A percentile compares a stretch with the other conserved stretches of the same genome.
phyloP scores from a whole-genome alignment of 2,113 vertebrate genomes.

The Varanus salvator region DNA sequence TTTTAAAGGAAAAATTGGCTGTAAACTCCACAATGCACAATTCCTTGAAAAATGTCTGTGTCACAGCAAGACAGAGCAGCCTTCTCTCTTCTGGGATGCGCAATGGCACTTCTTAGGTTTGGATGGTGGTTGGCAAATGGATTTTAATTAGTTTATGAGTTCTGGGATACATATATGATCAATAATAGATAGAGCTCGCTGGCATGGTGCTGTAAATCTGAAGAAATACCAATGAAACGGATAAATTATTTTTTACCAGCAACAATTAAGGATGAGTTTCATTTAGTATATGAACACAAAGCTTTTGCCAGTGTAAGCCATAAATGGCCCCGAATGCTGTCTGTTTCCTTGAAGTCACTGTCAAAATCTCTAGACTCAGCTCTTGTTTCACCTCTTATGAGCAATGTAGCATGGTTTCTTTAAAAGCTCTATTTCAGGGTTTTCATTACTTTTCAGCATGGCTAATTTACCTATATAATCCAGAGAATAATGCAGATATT shows the following conservation, averaged over 20 bases:
- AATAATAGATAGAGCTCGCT: slow-evolving; percentile 15
- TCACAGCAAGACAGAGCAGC: background rate
- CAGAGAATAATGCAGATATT: background rate
- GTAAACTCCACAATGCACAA: background rate
- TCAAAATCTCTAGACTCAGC: background rate
- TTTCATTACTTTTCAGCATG: background rate
- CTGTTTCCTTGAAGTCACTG: background rate
- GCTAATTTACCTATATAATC: background rate
- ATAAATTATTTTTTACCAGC: slow-evolving; percentile 15
- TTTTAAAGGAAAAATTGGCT: background rate
- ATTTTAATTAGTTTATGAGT: slow-evolving; percentile 35
- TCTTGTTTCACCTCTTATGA: background rate
- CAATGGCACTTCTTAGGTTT: background rate
- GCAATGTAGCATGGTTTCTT: background rate
- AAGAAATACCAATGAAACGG: slow-evolving; percentile 19
- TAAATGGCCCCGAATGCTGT: background rate
- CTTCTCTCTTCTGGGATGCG: background rate
- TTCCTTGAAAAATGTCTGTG: slow-evolving; percentile 6
- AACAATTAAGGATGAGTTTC: slow-evolving; percentile 4
- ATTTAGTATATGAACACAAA: background rate
- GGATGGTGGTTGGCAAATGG: slow-evolving; percentile 20
- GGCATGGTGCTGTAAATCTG: slow-evolving; percentile 15
- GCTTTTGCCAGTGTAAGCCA: background rate
- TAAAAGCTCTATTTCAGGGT: background rate
- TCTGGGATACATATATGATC: background rate